Conservation (phyloP, 2,797 vertebrate species). For the Gallinago stenura region DNA sequence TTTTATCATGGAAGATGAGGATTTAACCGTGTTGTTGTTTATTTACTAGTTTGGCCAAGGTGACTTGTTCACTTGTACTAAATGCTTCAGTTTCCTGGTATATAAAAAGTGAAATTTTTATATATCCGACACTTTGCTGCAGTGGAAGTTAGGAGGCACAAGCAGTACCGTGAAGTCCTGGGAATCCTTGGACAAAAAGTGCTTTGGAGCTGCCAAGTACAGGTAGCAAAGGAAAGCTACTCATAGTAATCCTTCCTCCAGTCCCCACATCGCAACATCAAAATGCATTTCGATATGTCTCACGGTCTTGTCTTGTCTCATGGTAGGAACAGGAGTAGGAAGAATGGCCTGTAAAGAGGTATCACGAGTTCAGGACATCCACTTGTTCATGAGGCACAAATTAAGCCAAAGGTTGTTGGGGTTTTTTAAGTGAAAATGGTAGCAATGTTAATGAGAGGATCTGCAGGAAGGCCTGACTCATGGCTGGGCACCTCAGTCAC, state of each 20-base stretch:
- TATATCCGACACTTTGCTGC: not conserved
- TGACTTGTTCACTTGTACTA: not conserved
- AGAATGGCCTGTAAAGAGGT: not conserved
- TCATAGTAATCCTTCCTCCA: not conserved
- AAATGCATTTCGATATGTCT: not conserved
- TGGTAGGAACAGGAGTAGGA: not conserved
- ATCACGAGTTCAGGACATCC: not conserved
- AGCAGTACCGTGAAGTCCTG: not conserved
- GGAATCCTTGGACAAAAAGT: not conserved
- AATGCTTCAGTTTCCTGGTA: not conserved
- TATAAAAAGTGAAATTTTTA: not conserved
- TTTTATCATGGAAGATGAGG: not conserved
- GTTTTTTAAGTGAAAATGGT: not conserved
- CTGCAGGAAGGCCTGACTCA: not conserved
- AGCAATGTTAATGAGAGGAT: not conserved
- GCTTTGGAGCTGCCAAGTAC: not conserved
- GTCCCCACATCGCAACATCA: not conserved
- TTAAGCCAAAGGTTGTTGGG: not conserved
- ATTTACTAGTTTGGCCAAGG: not conserved
- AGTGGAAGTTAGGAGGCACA: not conserved
- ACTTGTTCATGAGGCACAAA: not conserved
- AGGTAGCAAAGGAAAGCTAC: not conserved
- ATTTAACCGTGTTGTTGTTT: not conserved
- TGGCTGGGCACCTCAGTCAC: not conserved
- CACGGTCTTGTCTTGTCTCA: not conserved